Evolutionary conservation across 2,113 vertebrate species (phyloP).

Genomic region (Amphiprion ocellaris): DNA sequence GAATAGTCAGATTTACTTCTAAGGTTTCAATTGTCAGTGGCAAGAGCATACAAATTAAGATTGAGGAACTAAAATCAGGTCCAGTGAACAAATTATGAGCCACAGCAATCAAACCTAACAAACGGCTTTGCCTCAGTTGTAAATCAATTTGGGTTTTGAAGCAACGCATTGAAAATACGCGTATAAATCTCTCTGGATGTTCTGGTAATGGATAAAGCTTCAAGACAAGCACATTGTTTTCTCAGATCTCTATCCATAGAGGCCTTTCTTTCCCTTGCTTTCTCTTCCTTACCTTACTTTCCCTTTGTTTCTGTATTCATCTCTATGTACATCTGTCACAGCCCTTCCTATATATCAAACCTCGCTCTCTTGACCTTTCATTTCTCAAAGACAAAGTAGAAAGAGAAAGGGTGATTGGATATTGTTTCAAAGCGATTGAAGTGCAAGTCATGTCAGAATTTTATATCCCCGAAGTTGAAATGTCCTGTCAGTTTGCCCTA

Average conservation of each 20-base stretch:
- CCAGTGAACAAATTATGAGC: background rate
- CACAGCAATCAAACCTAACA: background rate
- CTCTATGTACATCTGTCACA: constrained; percentile 32
- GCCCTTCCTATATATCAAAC: constrained; percentile 11
- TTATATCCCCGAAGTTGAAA: constrained; percentile 30
- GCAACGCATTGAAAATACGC: no score
- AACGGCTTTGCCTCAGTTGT: background rate
- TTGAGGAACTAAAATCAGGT: background rate
- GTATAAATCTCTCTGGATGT: background rate
- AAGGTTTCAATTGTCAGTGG: background rate
- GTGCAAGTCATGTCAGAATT: constrained; percentile 4
- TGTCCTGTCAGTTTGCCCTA: constrained; percentile 39
- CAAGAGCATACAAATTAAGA: no score
- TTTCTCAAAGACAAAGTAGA: constrained; percentile 16
- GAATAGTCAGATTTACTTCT: background rate
- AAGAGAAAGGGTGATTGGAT: constrained; percentile 26
- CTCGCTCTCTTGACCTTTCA: constrained; percentile 19
- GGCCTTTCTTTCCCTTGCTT: background rate
- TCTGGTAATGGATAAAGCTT: background rate
- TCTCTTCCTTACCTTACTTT: background rate
- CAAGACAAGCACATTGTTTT: background rate
- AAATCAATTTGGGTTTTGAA: background rate
- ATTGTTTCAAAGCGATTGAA: constrained; percentile 46
- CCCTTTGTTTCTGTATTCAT: constrained; percentile 9
- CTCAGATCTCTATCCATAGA: background rate